These are phyloP conservation scores for Monochamus alternatus DNA, from an alignment of 2,888 invertebrate species.

Conservation along the genomic window DNA sequence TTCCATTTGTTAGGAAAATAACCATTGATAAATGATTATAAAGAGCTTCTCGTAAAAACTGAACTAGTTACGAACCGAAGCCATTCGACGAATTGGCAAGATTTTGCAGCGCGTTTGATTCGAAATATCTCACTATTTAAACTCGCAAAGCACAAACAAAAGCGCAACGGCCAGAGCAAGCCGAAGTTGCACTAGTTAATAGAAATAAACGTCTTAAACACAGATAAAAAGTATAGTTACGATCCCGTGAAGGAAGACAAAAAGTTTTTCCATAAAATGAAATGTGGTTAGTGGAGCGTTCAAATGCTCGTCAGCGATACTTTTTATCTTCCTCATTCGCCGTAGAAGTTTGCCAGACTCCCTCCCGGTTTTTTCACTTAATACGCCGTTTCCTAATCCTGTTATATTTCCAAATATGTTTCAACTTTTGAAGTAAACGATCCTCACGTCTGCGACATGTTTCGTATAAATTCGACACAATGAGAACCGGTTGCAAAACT, in stretches of 20 bases:
- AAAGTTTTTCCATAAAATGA: conserved; percentile 64
- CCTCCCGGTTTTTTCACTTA: conserved; percentile 58
- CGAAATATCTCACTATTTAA: conserved; percentile 13
- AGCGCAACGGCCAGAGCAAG: conserved; percentile 14
- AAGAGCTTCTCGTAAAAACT: neutral
- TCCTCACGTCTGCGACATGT: conserved; percentile 30
- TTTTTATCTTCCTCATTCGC: conserved; percentile 62
- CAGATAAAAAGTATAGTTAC: conserved; percentile 41
- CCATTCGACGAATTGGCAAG: neutral
- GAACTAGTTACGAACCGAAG: neutral
- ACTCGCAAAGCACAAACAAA: conserved; percentile 13
- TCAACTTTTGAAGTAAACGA: conserved; percentile 41
- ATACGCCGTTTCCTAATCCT: conserved; percentile 60
- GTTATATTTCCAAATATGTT: conserved; percentile 58
- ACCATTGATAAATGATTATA: neutral
- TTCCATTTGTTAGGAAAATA: no score
- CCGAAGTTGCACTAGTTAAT: conserved; percentile 36
- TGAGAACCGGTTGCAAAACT: conserved; percentile 24
- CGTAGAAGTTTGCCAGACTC: conserved; percentile 62
- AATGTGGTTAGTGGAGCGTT: conserved; percentile 66
- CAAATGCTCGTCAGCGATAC: conserved; percentile 65
- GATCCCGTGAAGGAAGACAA: conserved; percentile 53
- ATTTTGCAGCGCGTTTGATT: neutral
- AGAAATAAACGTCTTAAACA: conserved; percentile 47
- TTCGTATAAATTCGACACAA: conserved; percentile 37